These are phyloP conservation scores for Brachionus koreanus DNA, from an alignment of 1,140 invertebrate species.

Conservation along the genomic window DNA sequence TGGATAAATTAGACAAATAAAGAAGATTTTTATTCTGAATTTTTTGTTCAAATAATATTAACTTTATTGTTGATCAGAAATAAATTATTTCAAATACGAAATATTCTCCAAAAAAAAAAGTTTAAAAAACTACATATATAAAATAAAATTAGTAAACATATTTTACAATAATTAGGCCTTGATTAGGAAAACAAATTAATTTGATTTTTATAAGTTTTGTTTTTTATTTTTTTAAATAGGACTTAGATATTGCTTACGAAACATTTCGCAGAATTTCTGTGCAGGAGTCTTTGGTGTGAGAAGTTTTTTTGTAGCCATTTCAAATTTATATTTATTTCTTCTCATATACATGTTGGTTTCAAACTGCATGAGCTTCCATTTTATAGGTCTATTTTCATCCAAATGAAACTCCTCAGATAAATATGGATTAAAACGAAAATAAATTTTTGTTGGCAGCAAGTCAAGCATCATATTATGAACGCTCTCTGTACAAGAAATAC, in stretches of 20 bases:
- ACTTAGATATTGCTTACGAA: constrained; percentile 13
- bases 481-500: constrained; percentile 33
- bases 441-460: constrained; percentile 70
- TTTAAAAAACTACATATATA: background rate
- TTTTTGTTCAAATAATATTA: too few species aligned
- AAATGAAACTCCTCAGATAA: constrained; percentile 74
- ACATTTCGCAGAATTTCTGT: constrained; percentile 24
- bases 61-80: too few species aligned
- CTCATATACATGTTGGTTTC: constrained; percentile 71
- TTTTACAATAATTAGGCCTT: background rate
- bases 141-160: background rate
- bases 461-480: constrained; percentile 78
- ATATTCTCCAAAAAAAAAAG: background rate
- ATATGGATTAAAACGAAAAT: constrained; percentile 86
- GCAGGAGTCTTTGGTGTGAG: constrained; percentile 54
- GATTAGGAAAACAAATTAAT: background rate
- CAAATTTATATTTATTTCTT: constrained; percentile 71
- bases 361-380: constrained; percentile 57
- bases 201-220: background rate
- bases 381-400: constrained; percentile 72
- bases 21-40: too few species aligned
- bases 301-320: constrained; percentile 61
- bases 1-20: too few species aligned
- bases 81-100: background rate
- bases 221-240: background rate